phyloP scores from a whole-genome alignment of 1,140 invertebrate species.

The Stratiolaelaps scimitus region DNA sequence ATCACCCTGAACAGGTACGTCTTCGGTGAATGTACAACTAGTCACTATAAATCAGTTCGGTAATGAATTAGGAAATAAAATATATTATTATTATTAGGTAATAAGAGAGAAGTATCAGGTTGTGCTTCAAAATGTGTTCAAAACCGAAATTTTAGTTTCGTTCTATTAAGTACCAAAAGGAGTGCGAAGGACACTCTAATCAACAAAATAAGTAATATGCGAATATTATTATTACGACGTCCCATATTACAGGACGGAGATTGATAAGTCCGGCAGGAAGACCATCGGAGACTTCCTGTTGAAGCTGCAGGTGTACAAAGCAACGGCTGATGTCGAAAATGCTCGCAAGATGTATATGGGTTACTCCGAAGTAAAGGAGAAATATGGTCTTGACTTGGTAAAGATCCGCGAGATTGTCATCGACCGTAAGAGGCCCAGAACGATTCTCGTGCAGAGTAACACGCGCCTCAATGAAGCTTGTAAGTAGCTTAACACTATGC shows the following conservation, averaged over 20 bases:
- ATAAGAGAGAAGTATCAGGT: too few relatives aligned
- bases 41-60: too few relatives aligned
- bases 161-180: too few relatives aligned
- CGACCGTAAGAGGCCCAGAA: constrained; percentile 72
- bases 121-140: too few relatives aligned
- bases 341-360: constrained; percentile 61
- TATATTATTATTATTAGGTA: too few relatives aligned
- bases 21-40: too few relatives aligned
- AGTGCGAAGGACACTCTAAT: too few relatives aligned
- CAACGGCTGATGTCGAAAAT: constrained; percentile 61
- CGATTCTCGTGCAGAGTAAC: constrained; percentile 64
- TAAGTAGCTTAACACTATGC: background rate
- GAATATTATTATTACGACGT: too few relatives aligned
- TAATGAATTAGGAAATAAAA: too few relatives aligned
- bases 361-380: constrained; percentile 61
- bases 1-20: constrained; percentile 48
- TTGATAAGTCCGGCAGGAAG: constrained; percentile 65
- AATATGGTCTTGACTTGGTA: constrained; percentile 50
- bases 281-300: constrained; percentile 58
- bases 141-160: too few relatives aligned
- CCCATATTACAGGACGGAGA: constrained; percentile 54
- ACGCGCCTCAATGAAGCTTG: background rate
- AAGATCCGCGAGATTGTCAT: constrained; percentile 73
- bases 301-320: constrained; percentile 63
- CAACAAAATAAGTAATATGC: too few relatives aligned